Evolutionary conservation across 2,888 invertebrate species (phyloP), one percentile per base, ranked within the genome.

Genomic region (Drosophila austrosaltans): DNA sequence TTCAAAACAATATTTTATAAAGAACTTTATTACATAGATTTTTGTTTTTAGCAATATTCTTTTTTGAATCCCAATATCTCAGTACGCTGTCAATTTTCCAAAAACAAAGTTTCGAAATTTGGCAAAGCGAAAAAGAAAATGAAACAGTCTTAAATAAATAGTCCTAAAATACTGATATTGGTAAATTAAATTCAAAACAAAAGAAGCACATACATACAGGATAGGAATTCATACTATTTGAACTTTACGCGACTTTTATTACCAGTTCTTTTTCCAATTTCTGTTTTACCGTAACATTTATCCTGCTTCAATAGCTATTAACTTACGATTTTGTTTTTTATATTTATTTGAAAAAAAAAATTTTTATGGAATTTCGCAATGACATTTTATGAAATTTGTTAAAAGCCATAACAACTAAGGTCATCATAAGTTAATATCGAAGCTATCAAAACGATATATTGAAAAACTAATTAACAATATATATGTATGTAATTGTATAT

Each of bases 401-500:
- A 77, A 87, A 87, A 89, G 91, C 90, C 90, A 90, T 90, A 89
- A 89, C 65, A 84, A 77, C 71, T 90, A 90, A 90, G 90, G 87
- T 89, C 79, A 78, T 76, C 79, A 77, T 83, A 90, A 78, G 78
- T 75, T 83, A 70, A 73, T 68, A 20, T 48, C 42, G 59, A 66
- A 20, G 40, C 32, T 42, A 57, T 48, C 40, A 66, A 60, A 61
- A 63, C 53, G 40, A 56, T 44, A 22, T 61, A 57, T 56, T 58
- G 42, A 40, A 63, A 54, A 48, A 48, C 54, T 53, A 62, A 67
- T 64, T 25, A 63, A 57, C n/a, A 65, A 30, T 63, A 66, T 57
- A 72, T 32, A 59, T 63, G 48, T 40, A 56, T 66, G 39, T 44
- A 36, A 57, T 32, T 56, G 44, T 39, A 53, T 63, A 64, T 40